Conservation (phyloP, 2,797 vertebrate genomes). For the Myotis planiceps region DNA sequence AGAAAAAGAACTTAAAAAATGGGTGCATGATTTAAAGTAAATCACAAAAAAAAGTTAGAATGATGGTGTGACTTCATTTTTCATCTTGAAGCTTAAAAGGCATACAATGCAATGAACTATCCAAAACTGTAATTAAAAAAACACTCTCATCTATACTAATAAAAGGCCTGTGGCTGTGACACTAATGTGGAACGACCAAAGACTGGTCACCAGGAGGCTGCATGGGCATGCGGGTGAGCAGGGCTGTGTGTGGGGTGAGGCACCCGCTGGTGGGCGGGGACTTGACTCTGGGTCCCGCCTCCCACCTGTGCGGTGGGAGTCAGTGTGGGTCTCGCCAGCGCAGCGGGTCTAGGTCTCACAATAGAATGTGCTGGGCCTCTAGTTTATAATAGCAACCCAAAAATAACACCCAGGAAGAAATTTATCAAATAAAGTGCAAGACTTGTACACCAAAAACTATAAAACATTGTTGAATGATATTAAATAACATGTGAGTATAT, state of each 20-base stretch:
- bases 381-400: too few species aligned
- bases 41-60: neutral
- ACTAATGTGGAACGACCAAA: too few species aligned
- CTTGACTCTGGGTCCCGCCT: too few species aligned
- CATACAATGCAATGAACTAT: neutral
- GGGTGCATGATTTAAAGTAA: neutral
- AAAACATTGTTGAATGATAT: neutral
- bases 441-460: neutral
- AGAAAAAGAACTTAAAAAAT: neutral
- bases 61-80: neutral
- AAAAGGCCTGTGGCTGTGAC: too few species aligned
- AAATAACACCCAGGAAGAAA: neutral
- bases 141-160: too few species aligned
- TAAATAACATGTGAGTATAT: neutral
- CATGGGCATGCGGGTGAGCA: too few species aligned
- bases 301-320: too few species aligned
- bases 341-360: too few species aligned
- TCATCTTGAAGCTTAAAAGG: neutral
- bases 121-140: neutral
- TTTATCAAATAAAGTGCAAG: neutral
- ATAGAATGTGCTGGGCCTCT: too few species aligned
- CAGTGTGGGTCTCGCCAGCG: fast-evolving
- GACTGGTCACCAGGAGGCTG: too few species aligned
- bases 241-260: too few species aligned
- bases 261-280: too few species aligned